Evolutionary conservation across 1,140 invertebrate genomes (phyloP).

Genomic region (Heliconius eleuchia): DNA sequence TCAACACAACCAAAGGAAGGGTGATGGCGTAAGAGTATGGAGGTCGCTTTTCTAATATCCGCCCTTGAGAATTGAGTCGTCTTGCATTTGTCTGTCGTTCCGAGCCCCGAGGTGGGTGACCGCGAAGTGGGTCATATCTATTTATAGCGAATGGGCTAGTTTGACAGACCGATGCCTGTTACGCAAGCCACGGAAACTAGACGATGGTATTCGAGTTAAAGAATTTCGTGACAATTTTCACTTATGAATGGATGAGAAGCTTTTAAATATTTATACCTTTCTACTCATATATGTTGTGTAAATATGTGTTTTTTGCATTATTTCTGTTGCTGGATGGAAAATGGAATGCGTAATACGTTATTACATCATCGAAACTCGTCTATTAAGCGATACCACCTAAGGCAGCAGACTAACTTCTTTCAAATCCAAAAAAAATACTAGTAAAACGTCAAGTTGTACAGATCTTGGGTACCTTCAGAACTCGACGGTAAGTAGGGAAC

Average conservation of each 20-base stretch:
- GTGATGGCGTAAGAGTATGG: not conserved
- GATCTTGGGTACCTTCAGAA: no score
- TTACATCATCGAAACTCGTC: no score
- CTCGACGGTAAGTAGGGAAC: no score
- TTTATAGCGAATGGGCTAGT: constrained; percentile 33
- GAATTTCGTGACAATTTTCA: not conserved
- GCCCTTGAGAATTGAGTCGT: constrained; percentile 31
- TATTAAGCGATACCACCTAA: no score
- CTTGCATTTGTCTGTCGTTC: constrained; percentile 23
- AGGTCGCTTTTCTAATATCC: constrained; percentile 29
- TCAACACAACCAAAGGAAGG: not conserved
- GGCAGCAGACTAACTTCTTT: no score
- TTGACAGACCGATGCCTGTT: constrained; percentile 35
- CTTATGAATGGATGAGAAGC: not conserved
- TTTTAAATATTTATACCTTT: not conserved
- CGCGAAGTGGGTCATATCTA: constrained; percentile 38
- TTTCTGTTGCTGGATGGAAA: no score
- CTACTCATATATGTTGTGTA: no score
- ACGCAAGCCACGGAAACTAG: constrained; percentile 33
- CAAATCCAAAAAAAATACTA: no score
- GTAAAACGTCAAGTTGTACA: no score
- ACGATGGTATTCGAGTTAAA: constrained; percentile 10
- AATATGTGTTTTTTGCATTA: no score
- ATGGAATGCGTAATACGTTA: no score
- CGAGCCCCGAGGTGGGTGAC: constrained; percentile 33